A percentile compares a stretch with the other conserved stretches of the same genome.
Evolutionary conservation across 2,113 vertebrate genomes (phyloP).

Genomic region (Psilopsiagon aurifrons): DNA sequence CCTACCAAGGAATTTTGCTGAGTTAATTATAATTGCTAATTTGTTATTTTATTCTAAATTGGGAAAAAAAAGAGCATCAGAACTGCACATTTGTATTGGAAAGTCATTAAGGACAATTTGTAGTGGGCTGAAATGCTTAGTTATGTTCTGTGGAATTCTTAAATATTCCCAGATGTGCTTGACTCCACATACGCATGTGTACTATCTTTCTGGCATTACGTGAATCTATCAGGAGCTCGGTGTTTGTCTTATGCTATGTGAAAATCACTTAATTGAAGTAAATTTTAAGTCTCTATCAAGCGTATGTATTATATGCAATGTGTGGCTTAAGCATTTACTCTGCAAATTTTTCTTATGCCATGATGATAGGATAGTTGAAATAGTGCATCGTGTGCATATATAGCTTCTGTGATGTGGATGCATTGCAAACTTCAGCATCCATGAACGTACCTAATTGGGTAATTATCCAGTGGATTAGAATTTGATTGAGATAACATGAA

Average conservation of each 20-base stretch:
- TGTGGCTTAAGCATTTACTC: neutral
- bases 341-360: neutral
- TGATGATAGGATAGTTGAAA: neutral
- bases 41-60: neutral
- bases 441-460: neutral
- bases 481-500: neutral
- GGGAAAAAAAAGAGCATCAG: neutral
- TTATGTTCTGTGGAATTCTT: neutral
- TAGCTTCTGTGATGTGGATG: neutral
- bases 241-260: conserved; percentile 2
- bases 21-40: neutral
- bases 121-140: conserved; percentile 12
- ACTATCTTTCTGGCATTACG: neutral
- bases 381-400: neutral
- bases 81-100: neutral
- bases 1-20: neutral
- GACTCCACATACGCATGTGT: conserved; percentile 39
- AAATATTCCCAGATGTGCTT: neutral
- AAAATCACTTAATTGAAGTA: neutral
- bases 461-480: neutral
- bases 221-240: neutral
- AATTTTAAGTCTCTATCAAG: neutral
- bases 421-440: neutral
- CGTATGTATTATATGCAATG: neutral
- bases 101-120: neutral